These are phyloP conservation scores for Enteromius thamalakanensis DNA, from an alignment of 2,797 vertebrate species.

Conservation along the genomic window DNA sequence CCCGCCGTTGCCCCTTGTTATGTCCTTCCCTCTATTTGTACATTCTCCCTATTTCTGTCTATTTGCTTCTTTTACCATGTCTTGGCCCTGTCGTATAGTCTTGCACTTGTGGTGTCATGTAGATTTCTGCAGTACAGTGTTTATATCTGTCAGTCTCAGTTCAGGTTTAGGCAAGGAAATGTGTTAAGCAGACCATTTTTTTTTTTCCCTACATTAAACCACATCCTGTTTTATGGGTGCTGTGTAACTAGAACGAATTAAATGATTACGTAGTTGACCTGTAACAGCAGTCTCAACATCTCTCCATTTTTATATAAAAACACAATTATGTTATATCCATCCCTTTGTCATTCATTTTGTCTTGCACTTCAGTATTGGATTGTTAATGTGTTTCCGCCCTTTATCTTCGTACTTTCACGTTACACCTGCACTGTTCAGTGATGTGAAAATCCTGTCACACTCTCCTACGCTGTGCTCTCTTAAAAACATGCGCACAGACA, in stretches of 20 bases:
- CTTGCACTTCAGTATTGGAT: neutral
- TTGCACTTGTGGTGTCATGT: neutral
- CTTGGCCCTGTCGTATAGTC: neutral
- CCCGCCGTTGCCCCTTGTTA: neutral
- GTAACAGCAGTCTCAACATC: no score
- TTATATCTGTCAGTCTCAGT: neutral
- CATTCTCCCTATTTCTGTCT: neutral
- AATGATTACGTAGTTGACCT: neutral
- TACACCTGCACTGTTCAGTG: conserved; percentile 1
- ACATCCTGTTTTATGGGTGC: no score
- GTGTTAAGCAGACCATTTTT: neutral
- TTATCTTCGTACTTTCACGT: neutral
- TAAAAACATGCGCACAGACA: neutral
- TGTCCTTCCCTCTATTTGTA: neutral
- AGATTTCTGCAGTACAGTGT: neutral
- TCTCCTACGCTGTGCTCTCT: neutral
- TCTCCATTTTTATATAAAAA: neutral
- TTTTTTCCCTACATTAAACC: neutral
- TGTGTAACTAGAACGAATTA: neutral
- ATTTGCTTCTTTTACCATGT: neutral
- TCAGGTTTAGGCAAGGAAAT: no score
- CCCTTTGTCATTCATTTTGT: neutral
- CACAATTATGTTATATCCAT: neutral
- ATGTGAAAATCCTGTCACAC: conserved; percentile 25
- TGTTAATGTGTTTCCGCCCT: neutral